Evolutionary conservation across 2,888 invertebrate genomes (phyloP), one percentile per base, ranked within the genome.

Genomic region (Diadromus collaris): DNA sequence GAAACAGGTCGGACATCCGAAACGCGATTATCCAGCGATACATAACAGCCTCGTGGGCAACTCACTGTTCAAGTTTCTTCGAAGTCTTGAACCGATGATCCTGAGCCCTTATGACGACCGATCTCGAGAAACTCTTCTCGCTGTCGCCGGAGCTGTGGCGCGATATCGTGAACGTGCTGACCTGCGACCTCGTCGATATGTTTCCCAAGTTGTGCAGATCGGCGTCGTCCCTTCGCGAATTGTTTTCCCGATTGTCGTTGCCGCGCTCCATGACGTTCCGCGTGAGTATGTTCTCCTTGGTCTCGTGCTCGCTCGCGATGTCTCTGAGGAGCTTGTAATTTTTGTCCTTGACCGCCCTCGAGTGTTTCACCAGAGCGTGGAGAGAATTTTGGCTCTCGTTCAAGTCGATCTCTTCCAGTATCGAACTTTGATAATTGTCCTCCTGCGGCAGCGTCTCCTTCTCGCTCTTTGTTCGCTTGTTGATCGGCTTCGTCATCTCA

Each of bases 31-130:
- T 19, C n/a, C 16, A 16, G 32, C 32, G 34, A 64, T 46, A 38
- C 60, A 41, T 44, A 48, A 51, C 19, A 21, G 4, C 10, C 3
- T 51, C 10, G 13, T 51, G 16, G 16, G 10, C 27, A 81, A 89
- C 90, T 88, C 79, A 90, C 91, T 90, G 89, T 78, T 90, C 89
- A 5, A 90, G 87, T 78, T 90, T 90, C 44, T 88, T 90, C 1
- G 89, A 87, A 6, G 87, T 86, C 80, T 90, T 89, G 65, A 89
- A 84, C 38, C 88, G 84, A 73, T 84, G 85, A 73, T 87, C 85
- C 72, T 89, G 88, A 0, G 88, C 88, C 58, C 90, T 83, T 44
- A 91, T 85, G 21, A 91, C 89, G 34, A 90, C 87, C 2, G 90
- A 90, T 76, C 88, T 86, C 5, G 88, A 88, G 54, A 88, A 90